Conservation (phyloP, 2,797 vertebrate species). For the Pygocentrus nattereri region DNA sequence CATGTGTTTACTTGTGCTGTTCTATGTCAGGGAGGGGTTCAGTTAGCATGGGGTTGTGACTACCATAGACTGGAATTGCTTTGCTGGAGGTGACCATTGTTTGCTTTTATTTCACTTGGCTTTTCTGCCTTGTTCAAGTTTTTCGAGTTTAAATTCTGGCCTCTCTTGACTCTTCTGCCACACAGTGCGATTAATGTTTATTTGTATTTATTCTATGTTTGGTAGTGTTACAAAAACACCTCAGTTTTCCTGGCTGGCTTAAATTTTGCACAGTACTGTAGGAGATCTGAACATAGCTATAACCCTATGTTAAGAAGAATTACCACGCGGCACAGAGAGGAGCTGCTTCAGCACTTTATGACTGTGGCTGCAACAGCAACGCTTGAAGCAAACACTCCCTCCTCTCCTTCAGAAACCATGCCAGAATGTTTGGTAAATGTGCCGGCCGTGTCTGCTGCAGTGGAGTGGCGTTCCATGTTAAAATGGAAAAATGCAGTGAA, state of each 20-base stretch:
- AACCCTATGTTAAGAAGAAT: not conserved
- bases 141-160: no score
- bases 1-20: no score
- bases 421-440: constrained; percentile 2
- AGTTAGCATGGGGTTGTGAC: no score
- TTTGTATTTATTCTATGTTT: not conserved
- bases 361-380: not conserved
- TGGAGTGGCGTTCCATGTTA: constrained; percentile 16
- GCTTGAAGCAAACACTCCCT: constrained; percentile 6
- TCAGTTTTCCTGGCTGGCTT: not conserved
- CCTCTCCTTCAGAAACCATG: not conserved
- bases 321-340: not conserved
- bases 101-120: no score
- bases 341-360: constrained; percentile 13
- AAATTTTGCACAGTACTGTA: not conserved
- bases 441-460: not conserved
- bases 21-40: no score
- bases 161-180: no score
- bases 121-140: no score
- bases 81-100: no score
- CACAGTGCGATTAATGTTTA: no score
- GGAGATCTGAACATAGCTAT: not conserved
- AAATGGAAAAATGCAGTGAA: constrained; percentile 56
- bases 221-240: not conserved
- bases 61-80: no score